These are phyloP conservation scores for Disparrhopalites patrizii DNA, from an alignment of 2,888 invertebrate genomes.

Conservation along the genomic window DNA sequence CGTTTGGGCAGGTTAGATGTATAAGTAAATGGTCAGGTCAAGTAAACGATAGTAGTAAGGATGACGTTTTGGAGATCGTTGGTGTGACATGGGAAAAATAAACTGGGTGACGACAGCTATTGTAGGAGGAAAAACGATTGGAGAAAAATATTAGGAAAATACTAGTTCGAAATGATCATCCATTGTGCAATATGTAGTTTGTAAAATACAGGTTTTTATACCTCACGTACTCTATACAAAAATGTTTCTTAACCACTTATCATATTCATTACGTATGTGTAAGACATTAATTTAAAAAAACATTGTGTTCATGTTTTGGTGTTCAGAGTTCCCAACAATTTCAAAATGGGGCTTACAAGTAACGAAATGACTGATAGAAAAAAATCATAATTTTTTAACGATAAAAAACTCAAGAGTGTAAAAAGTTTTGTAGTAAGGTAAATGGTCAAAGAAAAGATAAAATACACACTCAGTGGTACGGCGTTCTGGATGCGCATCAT, in stretches of 20 bases:
- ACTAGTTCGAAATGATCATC: constrained; percentile 22
- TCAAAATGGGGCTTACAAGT: constrained; percentile 19
- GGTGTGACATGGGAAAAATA: too few species aligned
- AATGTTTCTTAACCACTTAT: constrained; percentile 2
- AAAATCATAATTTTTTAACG: constrained; percentile 19
- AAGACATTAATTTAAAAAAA: constrained; percentile 7
- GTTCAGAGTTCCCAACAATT: constrained; percentile 22
- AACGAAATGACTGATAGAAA: constrained; percentile 30
- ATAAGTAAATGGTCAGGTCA: too few species aligned
- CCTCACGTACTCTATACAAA: constrained; percentile 22
- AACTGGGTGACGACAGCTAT: not conserved
- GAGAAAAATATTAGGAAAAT: not conserved
- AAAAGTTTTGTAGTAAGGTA: constrained; percentile 5
- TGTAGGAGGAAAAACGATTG: constrained; percentile 1
- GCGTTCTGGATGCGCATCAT: constrained; percentile 7
- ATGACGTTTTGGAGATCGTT: too few species aligned
- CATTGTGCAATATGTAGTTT: constrained; percentile 25
- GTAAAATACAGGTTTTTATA: constrained; percentile 8
- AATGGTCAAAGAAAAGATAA: too few species aligned
- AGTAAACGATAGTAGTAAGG: too few species aligned
- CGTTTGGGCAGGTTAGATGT: too few species aligned
- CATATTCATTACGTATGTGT: not conserved
- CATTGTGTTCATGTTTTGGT: constrained; percentile 28
- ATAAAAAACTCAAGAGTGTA: constrained; percentile 10
- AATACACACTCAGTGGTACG: too few species aligned